Evolutionary conservation across 2,888 invertebrate species (phyloP).

Genomic region (Penaeus monodon): DNA sequence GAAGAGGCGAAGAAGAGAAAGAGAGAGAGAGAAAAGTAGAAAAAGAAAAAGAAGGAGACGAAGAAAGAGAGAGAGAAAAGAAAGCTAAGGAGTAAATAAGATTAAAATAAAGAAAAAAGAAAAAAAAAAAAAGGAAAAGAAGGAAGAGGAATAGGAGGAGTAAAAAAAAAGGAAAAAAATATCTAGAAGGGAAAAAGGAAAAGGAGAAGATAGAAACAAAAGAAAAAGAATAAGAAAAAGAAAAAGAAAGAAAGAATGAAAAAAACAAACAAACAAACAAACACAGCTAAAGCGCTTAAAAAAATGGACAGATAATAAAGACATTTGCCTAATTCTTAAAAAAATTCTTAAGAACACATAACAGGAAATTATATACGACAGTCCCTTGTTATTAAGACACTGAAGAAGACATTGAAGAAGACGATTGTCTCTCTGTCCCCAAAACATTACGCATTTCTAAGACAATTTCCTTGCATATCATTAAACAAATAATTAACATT

Average conservation of each 20-base stretch:
- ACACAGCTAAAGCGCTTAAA: neutral
- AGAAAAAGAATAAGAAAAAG: neutral
- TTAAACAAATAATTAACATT: no score
- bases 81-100: neutral
- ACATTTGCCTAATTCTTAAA: constrained; percentile 1
- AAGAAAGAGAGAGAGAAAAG: neutral
- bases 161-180: neutral
- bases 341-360: no score
- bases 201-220: neutral
- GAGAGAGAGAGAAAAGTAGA: neutral
- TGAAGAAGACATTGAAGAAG: no score
- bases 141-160: no score
- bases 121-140: neutral
- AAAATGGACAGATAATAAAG: neutral
- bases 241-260: neutral
- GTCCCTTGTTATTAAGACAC: no score
- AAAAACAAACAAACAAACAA: neutral
- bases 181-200: neutral
- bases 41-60: neutral
- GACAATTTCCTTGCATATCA: no score
- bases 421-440: no score
- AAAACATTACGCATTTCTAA: no score
- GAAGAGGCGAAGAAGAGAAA: neutral
- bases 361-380: no score
- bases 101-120: neutral